Evolutionary conservation across 2,888 invertebrate genomes (phyloP).

Genomic region (Tetropium fuscum): DNA sequence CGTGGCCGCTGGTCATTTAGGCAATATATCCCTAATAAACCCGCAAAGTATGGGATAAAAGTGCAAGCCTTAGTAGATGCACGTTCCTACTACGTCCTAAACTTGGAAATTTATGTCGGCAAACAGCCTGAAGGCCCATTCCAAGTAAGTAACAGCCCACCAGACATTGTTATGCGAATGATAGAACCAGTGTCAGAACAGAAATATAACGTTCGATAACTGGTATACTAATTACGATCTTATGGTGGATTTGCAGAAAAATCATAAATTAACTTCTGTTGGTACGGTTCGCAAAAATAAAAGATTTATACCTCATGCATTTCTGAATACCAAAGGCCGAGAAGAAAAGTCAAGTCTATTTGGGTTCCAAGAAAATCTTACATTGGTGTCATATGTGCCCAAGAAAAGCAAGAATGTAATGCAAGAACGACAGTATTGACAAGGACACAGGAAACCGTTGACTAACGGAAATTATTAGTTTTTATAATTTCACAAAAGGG

Average conservation of each 20-base stretch:
- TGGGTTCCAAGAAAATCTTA: background rate
- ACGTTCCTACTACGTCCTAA: constrained; percentile 8
- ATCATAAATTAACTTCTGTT: background rate
- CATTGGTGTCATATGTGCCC: background rate
- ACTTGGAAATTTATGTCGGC: constrained; percentile 17
- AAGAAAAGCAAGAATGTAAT: background rate
- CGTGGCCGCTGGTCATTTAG: constrained; percentile 5
- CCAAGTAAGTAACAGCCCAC: background rate
- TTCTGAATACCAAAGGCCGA: background rate
- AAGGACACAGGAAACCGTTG: background rate
- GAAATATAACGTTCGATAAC: background rate
- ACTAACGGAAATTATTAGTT: background rate
- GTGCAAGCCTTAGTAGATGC: constrained; percentile 11
- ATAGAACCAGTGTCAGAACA: constrained; percentile 1
- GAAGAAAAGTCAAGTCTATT: background rate
- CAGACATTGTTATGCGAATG: constrained; percentile 2
- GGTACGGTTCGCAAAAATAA: background rate
- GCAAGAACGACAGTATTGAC: background rate
- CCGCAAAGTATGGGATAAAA: constrained; percentile 68
- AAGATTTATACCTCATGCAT: background rate
- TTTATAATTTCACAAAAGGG: background rate
- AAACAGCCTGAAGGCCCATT: constrained; percentile 7
- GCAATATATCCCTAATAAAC: constrained; percentile 9
- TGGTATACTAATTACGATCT: background rate
- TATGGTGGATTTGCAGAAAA: background rate